Evolutionary conservation across 2,113 vertebrate genomes (phyloP), one percentile per base, ranked within the genome.

Genomic region (Acrocephalus kingi): DNA sequence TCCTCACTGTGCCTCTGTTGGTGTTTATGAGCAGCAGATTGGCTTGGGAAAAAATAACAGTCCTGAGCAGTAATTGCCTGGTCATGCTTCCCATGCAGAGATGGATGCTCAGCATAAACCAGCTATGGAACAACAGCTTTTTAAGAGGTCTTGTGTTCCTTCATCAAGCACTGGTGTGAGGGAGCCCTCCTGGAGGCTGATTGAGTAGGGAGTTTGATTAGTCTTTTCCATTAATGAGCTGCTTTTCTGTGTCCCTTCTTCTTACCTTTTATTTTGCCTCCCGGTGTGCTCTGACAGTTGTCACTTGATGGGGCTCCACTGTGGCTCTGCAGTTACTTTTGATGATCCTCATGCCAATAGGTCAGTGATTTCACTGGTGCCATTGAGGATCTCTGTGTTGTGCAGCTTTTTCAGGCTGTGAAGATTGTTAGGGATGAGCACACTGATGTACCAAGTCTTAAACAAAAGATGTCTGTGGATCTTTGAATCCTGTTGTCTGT

Each of bases 1-100:
- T 93, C 43, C 63, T 83, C 64, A 46, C 61, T 75, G 18, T 43
- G 77, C 62, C 31, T 90, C 85, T 86, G 33, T 90, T 87, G 55
- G 79, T 89, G 89, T 67, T 94, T 87, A 72, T 43, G 45, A 88
- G 79, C 69, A 84, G 79, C 68, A 95, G 94, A 95, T 84, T 92
- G 86, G 68, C 73, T 92, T 90, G 86, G 72, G 71, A 86, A 77
- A 35, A 91, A 69, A 46, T 15, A 51, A 27, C 45, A 64, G 31
- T 54, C 39, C 45, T 64, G 64, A 74, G 13, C 9, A 48, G 64
- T 90, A 93, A 92, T 92, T 93, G 86, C 35, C 73, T 78, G 92
- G 68, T 94, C 76, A 74, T 63, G 62, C 61, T 51, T 93, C 56
- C 49, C 46, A 43, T 58, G 80, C 55, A 84, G 92, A 61, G 68